phyloP scores from a whole-genome alignment of 2,113 vertebrate species.

The Ptychochromis oligacanthus region DNA sequence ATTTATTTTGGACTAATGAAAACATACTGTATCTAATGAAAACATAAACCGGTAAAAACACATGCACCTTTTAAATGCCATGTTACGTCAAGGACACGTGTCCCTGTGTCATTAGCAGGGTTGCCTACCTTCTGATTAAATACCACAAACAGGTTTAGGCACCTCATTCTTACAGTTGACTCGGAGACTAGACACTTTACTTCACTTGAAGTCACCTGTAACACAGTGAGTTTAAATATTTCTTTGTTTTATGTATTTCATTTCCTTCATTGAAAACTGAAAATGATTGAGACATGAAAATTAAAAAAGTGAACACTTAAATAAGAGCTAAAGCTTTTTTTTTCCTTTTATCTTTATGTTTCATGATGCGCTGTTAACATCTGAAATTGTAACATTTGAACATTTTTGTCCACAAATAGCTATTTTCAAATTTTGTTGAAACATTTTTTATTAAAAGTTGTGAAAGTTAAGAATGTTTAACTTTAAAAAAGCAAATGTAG shows the following conservation, averaged over 20 bases:
- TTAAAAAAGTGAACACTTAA: neutral
- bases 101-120: neutral
- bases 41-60: too few species aligned
- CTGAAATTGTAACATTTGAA: neutral
- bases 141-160: slow-evolving; percentile 42
- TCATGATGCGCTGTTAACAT: neutral
- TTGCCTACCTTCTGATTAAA: slow-evolving; percentile 26
- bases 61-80: too few species aligned
- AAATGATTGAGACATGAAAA: neutral
- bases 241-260: neutral
- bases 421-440: neutral
- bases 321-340: neutral
- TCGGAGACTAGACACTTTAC: neutral
- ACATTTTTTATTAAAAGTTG: neutral
- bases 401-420: neutral
- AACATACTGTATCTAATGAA: too few species aligned
- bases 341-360: neutral
- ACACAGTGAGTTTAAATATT: slow-evolving; percentile 32
- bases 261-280: neutral
- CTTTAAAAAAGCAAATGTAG: neutral
- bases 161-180: neutral
- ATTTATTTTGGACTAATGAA: neutral
- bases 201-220: neutral
- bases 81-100: neutral
- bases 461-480: neutral